Evolutionary conservation across 2,797 vertebrate genomes (phyloP), one percentile per base, ranked within the genome.

Genomic region (Synaphobranchus kaupii): DNA sequence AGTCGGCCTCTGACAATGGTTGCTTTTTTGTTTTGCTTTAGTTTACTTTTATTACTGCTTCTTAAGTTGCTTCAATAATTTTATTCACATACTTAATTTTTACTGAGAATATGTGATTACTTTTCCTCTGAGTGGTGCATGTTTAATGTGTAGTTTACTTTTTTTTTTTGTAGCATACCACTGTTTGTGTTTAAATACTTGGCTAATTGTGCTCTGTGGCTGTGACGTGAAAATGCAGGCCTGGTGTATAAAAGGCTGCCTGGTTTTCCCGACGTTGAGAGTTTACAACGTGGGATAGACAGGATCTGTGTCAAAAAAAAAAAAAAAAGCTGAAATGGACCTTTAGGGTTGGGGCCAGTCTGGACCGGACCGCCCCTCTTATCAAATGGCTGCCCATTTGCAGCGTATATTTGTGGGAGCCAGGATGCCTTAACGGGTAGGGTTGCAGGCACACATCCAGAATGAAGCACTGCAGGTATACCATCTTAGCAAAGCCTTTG

Each of bases 131-230:
- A 93, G 95, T 92, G 94, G 94, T 92, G 91, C 93, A 80, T 92
- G 93, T 93, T 94, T 94, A 93, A 95, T 94, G 94, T 94, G 91
- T 92, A 87, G 93, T 44, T 48, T 54, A 85, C 92, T 68, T 90
- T 92, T 92, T 92, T 93, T 92, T 92, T 92, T 90, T 89, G 94
- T 93, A 90, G 89, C 91, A 93, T 58, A 4, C 56, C 52, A 54
- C 52, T 92, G 93, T 95, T 95, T 96, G 94, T 95, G 93, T 94
- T 95, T 95, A 94, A 96, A 96, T 94, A 96, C 94, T 92, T 91
- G 90, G 68, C 92, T 95, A 94, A 95, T 95, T 93, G 95, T 90
- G 94, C 92, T 93, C 39, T 39, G 39, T 39, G 39, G 92, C 93
- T 92, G 94, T 94, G 92, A 95, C 95, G 94, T 84, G 92, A 94